Evolutionary conservation across 2,113 vertebrate species (phyloP).

Genomic region (Chaenogobius annularis): DNA sequence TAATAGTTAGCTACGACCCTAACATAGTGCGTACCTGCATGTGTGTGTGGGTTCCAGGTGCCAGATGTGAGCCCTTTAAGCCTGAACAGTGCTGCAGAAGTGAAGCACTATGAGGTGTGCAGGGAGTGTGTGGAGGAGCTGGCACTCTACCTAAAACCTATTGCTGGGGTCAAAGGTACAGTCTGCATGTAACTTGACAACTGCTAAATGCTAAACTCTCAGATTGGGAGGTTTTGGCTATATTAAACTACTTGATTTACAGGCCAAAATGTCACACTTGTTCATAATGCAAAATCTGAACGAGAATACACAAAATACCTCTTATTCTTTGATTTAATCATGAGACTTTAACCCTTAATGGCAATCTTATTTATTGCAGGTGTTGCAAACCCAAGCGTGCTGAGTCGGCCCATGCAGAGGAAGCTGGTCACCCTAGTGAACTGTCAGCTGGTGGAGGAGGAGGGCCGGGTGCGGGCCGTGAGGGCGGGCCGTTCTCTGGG

Average conservation of each 20-base stretch:
- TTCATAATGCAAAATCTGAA: not conserved
- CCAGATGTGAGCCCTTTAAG: slow-evolving; percentile 87
- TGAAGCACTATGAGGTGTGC: slow-evolving; percentile 91
- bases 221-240: no score
- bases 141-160: slow-evolving; percentile 92
- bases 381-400: slow-evolving; percentile 86
- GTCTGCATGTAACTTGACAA: not conserved
- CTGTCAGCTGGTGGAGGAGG: slow-evolving; percentile 95
- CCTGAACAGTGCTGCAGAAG: slow-evolving; percentile 86
- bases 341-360: not conserved
- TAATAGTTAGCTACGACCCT: not conserved
- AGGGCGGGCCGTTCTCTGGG: slow-evolving; percentile 90
- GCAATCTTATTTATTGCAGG: slow-evolving; percentile 65
- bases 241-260: not conserved
- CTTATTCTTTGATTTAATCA: not conserved
- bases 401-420: slow-evolving; percentile 96
- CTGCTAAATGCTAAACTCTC: no score
- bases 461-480: slow-evolving; percentile 90
- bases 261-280: no score
- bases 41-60: slow-evolving; percentile 68
- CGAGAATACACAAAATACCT: no score
- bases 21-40: not conserved
- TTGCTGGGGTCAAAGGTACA: slow-evolving; percentile 91
- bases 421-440: slow-evolving; percentile 95
- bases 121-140: slow-evolving; percentile 93